These are phyloP conservation scores for Pteropus rufus DNA, from an alignment of 2,797 vertebrate genomes.

Conservation along the genomic window DNA sequence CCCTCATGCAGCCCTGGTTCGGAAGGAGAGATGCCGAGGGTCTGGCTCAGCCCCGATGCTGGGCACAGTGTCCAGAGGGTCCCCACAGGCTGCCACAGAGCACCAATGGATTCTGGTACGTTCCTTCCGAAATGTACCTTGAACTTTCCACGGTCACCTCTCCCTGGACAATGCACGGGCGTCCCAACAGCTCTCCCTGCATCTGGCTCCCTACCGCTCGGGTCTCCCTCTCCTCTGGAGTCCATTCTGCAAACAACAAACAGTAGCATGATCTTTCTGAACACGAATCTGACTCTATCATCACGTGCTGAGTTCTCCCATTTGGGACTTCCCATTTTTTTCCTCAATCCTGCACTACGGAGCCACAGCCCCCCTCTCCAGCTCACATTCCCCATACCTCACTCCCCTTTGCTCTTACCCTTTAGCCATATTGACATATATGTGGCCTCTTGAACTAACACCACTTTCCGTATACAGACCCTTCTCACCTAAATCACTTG, in stretches of 20 bases:
- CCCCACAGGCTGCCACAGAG: not conserved
- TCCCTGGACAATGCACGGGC: not conserved
- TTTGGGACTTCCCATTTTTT: not conserved
- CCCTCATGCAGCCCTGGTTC: rapidly evolving
- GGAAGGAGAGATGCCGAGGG: not conserved
- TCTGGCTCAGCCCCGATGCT: not conserved
- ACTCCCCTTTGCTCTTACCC: not conserved
- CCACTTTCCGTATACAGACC: not conserved
- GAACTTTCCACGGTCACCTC: not conserved
- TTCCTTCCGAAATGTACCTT: not conserved
- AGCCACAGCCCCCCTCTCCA: not conserved
- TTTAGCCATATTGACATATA: not conserved
- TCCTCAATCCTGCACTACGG: not conserved
- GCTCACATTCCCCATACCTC: rapidly evolving
- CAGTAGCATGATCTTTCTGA: not conserved
- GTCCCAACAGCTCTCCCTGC: not conserved
- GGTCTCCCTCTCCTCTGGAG: not conserved
- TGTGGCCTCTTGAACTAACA: not conserved
- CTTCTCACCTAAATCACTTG: not conserved
- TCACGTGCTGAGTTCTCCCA: not conserved
- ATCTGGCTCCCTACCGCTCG: not conserved
- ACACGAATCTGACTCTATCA: not conserved
- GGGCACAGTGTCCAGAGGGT: not conserved
- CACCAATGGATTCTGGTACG: not conserved
- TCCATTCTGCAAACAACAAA: not conserved